Base-by-base conservation (phyloP, 2,113 vertebrate genomes). In the Gorilla gorilla region DNA sequence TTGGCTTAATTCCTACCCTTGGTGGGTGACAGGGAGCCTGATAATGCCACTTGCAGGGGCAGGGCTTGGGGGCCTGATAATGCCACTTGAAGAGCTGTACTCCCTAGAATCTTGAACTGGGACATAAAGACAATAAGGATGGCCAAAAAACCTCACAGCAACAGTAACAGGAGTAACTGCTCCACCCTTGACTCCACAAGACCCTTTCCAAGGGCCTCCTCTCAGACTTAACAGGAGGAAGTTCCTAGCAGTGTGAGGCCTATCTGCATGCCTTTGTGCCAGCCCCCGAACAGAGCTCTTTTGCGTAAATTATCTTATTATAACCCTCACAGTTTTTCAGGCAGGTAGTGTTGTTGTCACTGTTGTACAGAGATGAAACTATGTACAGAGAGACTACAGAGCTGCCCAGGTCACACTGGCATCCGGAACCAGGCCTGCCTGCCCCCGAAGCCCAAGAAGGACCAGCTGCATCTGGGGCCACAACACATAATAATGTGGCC, bases 261-360 rank as follows among this genome's bases (percentile, higher is more conserved):
- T 18, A 48, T 88, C 0, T 6, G 25, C 0, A 4, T 11, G 52
- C 16, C 27, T 50, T 78, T 2, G 4, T 0, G 3, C 52, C 32
- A 35, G 57, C 27, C 43, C 12, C 50, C 2, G 0, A 23, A 16
- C n/a, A 11, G 32, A 6, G 38, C 22, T 78, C 55, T 38, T 76
- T 1, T 18, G 27, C 8, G 35, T 17, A 3, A 2, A 32, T n/a
- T 3, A 9, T 17, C 22, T 55, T 35, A 30, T 3, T 40, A 13
- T 5, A 25, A 76, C 1, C 13, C 64, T 25, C 40, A 50, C 9
- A 4, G 20, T 17, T 10, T 22, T 3, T 5, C 30, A 64, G 25
- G 68, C 48, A 85, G n/a, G 4, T 25, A 0, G 32, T 27, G 12
- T 57, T 30, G 32, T 4, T 1, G 18, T 32, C 0, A 5, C n/a